Conservation (phyloP, 2,888 invertebrate species). For the Suillia variegata region DNA sequence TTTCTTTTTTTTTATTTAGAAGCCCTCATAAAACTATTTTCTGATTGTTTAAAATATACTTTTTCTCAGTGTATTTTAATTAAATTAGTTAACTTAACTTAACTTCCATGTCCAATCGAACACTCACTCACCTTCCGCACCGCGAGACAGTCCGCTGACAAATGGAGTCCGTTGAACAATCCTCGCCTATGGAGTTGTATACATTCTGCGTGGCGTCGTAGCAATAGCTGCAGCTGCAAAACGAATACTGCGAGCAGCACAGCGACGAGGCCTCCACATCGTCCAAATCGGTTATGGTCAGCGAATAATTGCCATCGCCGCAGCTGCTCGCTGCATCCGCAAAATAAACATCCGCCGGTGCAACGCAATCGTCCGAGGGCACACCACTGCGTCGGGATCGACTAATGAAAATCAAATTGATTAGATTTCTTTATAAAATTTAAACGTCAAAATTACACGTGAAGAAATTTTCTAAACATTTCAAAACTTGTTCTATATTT, state of each 20-base stretch:
- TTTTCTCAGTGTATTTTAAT: too few species aligned
- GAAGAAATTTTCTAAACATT: background rate
- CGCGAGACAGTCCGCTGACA: slow-evolving; percentile 41
- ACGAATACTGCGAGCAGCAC: slow-evolving; percentile 66
- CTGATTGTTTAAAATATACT: too few species aligned
- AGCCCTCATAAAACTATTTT: too few species aligned
- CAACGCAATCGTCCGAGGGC: slow-evolving; percentile 29
- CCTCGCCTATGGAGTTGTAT: slow-evolving; percentile 53
- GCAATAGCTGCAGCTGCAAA: slow-evolving; percentile 69
- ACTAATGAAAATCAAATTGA: background rate
- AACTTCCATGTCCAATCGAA: too few species aligned
- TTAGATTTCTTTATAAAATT: background rate
- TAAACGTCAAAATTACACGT: too few species aligned
- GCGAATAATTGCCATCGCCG: slow-evolving; percentile 42
- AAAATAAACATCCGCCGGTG: slow-evolving; percentile 27
- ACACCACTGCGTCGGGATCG: slow-evolving; percentile 30
- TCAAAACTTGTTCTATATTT: too few species aligned
- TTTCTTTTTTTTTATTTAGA: too few species aligned
- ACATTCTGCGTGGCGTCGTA: slow-evolving; percentile 63
- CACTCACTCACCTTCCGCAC: slow-evolving; percentile 54
- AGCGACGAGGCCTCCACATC: slow-evolving; percentile 58
- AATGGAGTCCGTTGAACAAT: slow-evolving; percentile 48
- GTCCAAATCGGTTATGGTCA: slow-evolving; percentile 48
- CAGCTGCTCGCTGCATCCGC: slow-evolving; percentile 31
- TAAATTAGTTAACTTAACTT: too few species aligned